phyloP scores from a whole-genome alignment of 2,113 vertebrate species.

The Fulmarus glacialis region DNA sequence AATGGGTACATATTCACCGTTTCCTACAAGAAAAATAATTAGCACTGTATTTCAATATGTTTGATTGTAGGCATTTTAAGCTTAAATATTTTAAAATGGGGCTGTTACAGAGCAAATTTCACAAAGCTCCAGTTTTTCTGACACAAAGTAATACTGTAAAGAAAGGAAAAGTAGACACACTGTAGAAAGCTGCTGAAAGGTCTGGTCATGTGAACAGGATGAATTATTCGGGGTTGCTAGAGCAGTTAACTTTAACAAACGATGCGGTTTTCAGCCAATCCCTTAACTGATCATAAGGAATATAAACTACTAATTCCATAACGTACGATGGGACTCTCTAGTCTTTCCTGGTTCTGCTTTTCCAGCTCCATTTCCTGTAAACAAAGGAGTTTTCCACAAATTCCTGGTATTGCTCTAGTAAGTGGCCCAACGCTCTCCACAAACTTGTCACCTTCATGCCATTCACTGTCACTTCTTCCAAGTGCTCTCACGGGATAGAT shows the following conservation, averaged over 20 bases:
- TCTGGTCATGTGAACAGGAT: background rate
- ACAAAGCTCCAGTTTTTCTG: background rate
- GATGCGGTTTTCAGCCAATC: background rate
- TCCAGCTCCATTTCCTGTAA: background rate
- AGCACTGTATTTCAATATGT: background rate
- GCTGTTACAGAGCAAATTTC: background rate
- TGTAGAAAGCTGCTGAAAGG: background rate
- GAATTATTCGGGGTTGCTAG: background rate
- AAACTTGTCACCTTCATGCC: background rate
- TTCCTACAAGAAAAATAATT: conserved; percentile 74
- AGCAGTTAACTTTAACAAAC: background rate
- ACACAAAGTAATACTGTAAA: background rate
- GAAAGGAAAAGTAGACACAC: background rate
- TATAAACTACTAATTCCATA: background rate
- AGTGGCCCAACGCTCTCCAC: background rate
- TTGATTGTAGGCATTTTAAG: background rate
- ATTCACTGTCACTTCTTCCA: background rate
- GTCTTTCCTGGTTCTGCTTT: background rate
- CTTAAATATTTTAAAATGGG: background rate
- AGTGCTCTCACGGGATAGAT: background rate
- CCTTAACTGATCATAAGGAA: background rate
- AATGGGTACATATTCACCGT: conserved; percentile 92
- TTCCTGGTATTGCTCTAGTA: background rate
- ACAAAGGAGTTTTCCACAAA: background rate
- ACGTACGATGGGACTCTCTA: rapidly evolving